Evolutionary conservation across 2,797 vertebrate genomes (phyloP).

Genomic region (Pantherophis alleghaniensis): DNA sequence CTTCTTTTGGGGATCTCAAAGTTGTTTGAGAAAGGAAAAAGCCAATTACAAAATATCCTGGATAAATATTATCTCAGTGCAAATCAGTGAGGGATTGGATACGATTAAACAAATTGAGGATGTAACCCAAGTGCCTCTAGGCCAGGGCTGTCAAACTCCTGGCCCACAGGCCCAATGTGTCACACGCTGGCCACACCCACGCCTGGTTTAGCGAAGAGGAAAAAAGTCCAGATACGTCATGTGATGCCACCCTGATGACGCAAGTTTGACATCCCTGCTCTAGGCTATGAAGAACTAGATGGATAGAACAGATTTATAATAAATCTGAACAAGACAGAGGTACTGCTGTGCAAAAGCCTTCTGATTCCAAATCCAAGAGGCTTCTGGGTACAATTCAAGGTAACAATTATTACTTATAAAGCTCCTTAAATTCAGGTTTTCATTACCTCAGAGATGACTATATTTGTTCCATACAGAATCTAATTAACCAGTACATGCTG

Average conservation of each 20-base stretch:
- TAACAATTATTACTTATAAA: not conserved
- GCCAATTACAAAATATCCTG: not conserved
- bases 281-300: not conserved
- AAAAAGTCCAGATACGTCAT: too few relatives aligned
- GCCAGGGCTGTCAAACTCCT: too few relatives aligned
- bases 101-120: not conserved
- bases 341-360: not conserved
- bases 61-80: not conserved
- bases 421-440: not conserved
- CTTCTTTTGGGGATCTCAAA: not conserved
- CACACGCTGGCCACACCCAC: too few relatives aligned
- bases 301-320: not conserved
- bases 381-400: not conserved
- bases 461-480: not conserved
- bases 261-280: too few relatives aligned
- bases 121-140: not conserved
- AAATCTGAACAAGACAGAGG: not conserved
- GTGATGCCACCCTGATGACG: too few relatives aligned
- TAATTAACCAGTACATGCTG: not conserved
- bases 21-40: not conserved
- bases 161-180: too few relatives aligned
- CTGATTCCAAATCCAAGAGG: not conserved
- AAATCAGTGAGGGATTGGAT: not conserved
- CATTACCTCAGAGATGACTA: not conserved
- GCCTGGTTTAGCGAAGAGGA: too few relatives aligned